These are phyloP conservation scores for Lycocerus yunnanus DNA, from an alignment of 2,888 invertebrate species.

Conservation along the genomic window DNA sequence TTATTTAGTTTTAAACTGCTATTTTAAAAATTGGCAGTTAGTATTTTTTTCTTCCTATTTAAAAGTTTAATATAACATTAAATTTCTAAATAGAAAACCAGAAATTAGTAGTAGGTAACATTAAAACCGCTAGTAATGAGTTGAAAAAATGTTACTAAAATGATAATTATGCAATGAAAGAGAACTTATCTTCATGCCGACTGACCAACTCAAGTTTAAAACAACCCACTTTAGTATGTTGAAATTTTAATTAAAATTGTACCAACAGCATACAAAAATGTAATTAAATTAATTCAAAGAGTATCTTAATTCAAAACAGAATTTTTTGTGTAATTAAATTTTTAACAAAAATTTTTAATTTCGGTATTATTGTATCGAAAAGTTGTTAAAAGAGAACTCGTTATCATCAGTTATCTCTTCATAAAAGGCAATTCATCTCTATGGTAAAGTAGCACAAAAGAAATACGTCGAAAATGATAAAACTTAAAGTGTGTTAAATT, in stretches of 20 bases:
- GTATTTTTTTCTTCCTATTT: too few relatives aligned
- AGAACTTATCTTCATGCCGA: not conserved
- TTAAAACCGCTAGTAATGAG: not conserved
- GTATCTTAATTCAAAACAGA: not conserved
- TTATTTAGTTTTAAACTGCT: too few relatives aligned
- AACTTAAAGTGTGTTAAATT: not conserved
- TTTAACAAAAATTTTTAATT: not conserved
- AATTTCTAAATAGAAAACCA: too few relatives aligned
- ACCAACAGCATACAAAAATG: not conserved
- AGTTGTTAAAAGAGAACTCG: not conserved
- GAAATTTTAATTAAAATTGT: not conserved
- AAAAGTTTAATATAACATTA: too few relatives aligned
- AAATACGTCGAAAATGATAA: not conserved
- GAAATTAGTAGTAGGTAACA: too few relatives aligned
- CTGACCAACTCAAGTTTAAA: not conserved
- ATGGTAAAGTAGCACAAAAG: not conserved
- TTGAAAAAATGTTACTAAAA: not conserved
- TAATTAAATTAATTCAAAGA: not conserved
- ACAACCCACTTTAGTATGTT: not conserved
- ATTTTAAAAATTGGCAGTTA: too few relatives aligned
- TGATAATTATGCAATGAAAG: not conserved
- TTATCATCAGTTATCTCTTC: not conserved
- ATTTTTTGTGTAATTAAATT: not conserved
- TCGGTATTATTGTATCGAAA: not conserved
- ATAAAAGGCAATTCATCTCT: not conserved